Conservation (phyloP, 2,797 vertebrate genomes). For the Podarcis siculus region DNA sequence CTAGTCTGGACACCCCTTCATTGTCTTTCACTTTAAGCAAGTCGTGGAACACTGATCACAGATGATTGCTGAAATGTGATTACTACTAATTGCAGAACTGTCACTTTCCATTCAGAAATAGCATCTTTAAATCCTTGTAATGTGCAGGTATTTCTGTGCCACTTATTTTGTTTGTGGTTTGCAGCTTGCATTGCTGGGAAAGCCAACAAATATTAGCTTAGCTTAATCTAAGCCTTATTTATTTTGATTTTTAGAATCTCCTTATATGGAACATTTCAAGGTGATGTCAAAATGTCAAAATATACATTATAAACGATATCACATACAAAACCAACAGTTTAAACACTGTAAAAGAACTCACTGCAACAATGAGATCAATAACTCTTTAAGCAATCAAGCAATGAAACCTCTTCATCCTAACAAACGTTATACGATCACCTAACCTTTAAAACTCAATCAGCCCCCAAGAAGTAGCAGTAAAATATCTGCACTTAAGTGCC, state of each 20-base stretch:
- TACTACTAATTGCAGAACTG: background rate
- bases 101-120: background rate
- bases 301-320: too few relatives aligned
- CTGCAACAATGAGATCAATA: too few relatives aligned
- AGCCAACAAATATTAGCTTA: background rate
- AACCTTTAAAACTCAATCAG: too few relatives aligned
- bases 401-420: too few relatives aligned
- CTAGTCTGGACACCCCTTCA: background rate
- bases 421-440: too few relatives aligned
- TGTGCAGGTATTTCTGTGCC: background rate
- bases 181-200: background rate
- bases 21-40: background rate
- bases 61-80: background rate
- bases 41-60: background rate
- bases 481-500: too few relatives aligned
- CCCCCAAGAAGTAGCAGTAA: too few relatives aligned
- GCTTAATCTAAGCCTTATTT: background rate
- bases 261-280: background rate
- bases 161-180: background rate
- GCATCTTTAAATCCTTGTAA: background rate
- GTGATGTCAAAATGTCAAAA: too few relatives aligned
- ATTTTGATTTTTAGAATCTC: background rate
- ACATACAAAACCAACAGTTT: background rate
- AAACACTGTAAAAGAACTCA: too few relatives aligned
- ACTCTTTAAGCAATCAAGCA: too few relatives aligned